phyloP scores from a whole-genome alignment of 2,113 vertebrate species.

The Micronycteris hirsuta region DNA sequence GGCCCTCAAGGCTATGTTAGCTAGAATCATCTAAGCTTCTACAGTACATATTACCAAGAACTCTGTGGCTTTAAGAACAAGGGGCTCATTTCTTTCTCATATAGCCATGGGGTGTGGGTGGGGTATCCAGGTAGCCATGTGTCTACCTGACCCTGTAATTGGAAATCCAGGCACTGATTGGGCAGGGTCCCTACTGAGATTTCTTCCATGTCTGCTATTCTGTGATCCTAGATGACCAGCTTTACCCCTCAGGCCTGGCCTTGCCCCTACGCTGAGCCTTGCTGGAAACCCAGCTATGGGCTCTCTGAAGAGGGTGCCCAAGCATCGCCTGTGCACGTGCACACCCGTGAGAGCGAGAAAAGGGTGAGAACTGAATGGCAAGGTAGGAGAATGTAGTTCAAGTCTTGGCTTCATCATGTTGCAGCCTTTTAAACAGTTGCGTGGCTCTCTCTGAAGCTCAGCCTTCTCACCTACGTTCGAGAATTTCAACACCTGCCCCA shows the following conservation, averaged over 20 bases:
- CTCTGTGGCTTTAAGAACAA: background rate
- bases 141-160: background rate
- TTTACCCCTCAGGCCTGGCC: background rate
- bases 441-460: background rate
- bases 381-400: background rate
- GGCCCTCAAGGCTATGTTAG: background rate
- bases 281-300: too few relatives aligned
- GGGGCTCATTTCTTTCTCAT: background rate
- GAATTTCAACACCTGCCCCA: background rate
- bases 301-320: background rate
- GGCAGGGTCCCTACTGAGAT: background rate
- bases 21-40: background rate
- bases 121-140: too few relatives aligned
- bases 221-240: background rate
- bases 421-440: background rate
- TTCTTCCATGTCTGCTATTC: background rate
- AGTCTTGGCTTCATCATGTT: background rate
- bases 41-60: background rate
- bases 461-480: background rate
- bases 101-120: background rate
- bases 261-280: background rate
- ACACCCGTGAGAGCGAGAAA: background rate
- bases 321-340: accelerated
- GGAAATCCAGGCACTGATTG: background rate
- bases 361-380: background rate